These are phyloP conservation scores for Serrognathus titanus DNA, from an alignment of 2,888 invertebrate genomes.

Conservation along the genomic window DNA sequence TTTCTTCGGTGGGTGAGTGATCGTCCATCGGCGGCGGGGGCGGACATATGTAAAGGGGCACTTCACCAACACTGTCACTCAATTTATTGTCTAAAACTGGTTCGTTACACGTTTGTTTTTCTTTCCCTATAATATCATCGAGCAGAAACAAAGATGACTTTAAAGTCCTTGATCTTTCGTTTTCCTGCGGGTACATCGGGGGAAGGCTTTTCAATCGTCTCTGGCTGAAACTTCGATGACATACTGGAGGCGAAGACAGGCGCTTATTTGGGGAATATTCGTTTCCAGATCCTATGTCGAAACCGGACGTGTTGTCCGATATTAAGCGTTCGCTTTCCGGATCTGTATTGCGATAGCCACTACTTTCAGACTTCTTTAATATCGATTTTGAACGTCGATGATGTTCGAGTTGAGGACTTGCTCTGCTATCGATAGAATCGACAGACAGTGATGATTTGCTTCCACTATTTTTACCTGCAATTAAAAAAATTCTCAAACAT, in stretches of 20 bases:
- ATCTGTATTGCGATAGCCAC: slow-evolving; percentile 53
- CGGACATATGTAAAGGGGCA: slow-evolving; percentile 53
- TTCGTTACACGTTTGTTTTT: slow-evolving; percentile 34
- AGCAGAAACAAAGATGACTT: slow-evolving; percentile 49
- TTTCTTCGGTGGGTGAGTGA: slow-evolving; percentile 53
- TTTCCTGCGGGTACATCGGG: slow-evolving; percentile 31
- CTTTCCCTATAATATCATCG: slow-evolving; percentile 47
- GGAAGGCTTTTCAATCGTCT: slow-evolving; percentile 31
- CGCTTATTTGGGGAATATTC: slow-evolving; percentile 44
- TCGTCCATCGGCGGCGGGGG: slow-evolving; percentile 54
- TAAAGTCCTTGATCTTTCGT: slow-evolving; percentile 39
- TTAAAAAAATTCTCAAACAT: too few species aligned
- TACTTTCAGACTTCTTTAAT: slow-evolving; percentile 70
- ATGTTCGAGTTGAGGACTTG: slow-evolving; percentile 61
- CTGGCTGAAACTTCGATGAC: slow-evolving; percentile 35
- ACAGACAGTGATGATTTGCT: slow-evolving; percentile 66
- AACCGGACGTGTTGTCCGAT: slow-evolving; percentile 61
- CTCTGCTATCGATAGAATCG: slow-evolving; percentile 64
- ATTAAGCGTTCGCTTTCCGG: slow-evolving; percentile 74
- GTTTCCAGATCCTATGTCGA: slow-evolving; percentile 51
- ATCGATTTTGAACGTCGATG: slow-evolving; percentile 72
- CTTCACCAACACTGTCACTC: slow-evolving; percentile 39
- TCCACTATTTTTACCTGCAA: slow-evolving; percentile 54
- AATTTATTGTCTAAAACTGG: slow-evolving; percentile 41
- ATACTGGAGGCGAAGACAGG: slow-evolving; percentile 38